Evolutionary conservation across 2,113 vertebrate species (phyloP).

Genomic region (Girardinichthys multiradiatus): DNA sequence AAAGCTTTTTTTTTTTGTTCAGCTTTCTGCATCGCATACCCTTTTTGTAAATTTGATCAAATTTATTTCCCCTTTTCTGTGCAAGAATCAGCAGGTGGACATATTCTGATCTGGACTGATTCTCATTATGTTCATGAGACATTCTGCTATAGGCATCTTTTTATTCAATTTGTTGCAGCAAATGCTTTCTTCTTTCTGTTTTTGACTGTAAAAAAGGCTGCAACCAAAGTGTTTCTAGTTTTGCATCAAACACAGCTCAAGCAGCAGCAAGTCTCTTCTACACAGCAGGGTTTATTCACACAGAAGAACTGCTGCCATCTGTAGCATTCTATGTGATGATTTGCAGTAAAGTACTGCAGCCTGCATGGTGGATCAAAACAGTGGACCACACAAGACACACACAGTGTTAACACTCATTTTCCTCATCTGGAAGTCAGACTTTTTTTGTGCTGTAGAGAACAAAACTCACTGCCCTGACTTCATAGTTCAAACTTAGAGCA

Average conservation of each 20-base stretch:
- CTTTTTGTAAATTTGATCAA: not conserved
- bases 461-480: slow-evolving; percentile 13
- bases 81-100: not conserved
- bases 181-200: slow-evolving; percentile 2
- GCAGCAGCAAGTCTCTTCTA: slow-evolving; percentile 9
- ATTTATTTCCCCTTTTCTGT: not conserved
- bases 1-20: not conserved
- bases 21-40: not conserved
- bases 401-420: not conserved
- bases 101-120: not conserved
- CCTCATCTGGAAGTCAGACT: not conserved
- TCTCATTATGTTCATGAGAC: not conserved
- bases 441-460: slow-evolving; percentile 14
- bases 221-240: slow-evolving; percentile 18
- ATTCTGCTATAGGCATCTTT: not conserved
- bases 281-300: slow-evolving; percentile 23
- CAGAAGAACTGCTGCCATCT: slow-evolving; percentile 39
- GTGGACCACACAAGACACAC: slow-evolving; percentile 17
- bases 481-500: slow-evolving; percentile 26
- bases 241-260: slow-evolving; percentile 15
- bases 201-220: not conserved
- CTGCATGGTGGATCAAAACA: slow-evolving; percentile 59
- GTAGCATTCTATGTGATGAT: slow-evolving; percentile 58
- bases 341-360: slow-evolving; percentile 43
- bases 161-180: not conserved